Evolutionary conservation across 2,888 invertebrate species (phyloP).

Genomic region (Bugulina stolonifera): DNA sequence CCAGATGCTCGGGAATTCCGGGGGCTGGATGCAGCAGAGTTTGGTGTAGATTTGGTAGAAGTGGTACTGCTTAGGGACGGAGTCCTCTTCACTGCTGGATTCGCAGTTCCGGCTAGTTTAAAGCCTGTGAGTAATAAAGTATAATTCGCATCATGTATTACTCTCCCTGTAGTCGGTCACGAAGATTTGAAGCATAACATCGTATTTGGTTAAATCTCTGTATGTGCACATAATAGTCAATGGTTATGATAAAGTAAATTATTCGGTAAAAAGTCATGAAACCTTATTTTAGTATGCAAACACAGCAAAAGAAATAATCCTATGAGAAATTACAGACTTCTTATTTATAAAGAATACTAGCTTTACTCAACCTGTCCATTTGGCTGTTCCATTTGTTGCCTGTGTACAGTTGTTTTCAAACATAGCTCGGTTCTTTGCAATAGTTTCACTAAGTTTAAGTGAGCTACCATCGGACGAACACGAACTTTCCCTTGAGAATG

Average conservation of each 20-base stretch:
- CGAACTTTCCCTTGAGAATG: constrained; percentile 17
- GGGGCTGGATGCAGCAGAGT: constrained; percentile 18
- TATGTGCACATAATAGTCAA: too few species aligned
- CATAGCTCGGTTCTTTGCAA: constrained; percentile 7
- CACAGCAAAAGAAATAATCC: too few species aligned
- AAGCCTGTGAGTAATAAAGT: too few species aligned
- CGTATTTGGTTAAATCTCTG: too few species aligned
- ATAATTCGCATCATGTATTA: too few species aligned
- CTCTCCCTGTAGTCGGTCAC: too few species aligned
- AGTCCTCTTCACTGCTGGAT: constrained; percentile 1
- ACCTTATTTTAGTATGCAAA: too few species aligned
- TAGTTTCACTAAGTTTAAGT: not conserved
- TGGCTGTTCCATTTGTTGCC: not conserved
- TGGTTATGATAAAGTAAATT: too few species aligned
- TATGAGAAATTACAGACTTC: too few species aligned
- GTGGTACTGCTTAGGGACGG: constrained; percentile 12
- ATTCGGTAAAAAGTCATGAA: too few species aligned
- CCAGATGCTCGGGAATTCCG: not conserved
- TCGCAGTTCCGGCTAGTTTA: not conserved
- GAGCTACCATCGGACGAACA: constrained; percentile 9
- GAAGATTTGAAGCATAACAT: too few species aligned
- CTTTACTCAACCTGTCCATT: not conserved
- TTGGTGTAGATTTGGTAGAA: constrained; percentile 22
- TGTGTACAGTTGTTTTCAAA: constrained; percentile 10
- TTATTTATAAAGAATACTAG: not conserved